These are phyloP conservation scores for Aphidoletes aphidimyza DNA, from an alignment of 2,888 invertebrate genomes.

Conservation along the genomic window DNA sequence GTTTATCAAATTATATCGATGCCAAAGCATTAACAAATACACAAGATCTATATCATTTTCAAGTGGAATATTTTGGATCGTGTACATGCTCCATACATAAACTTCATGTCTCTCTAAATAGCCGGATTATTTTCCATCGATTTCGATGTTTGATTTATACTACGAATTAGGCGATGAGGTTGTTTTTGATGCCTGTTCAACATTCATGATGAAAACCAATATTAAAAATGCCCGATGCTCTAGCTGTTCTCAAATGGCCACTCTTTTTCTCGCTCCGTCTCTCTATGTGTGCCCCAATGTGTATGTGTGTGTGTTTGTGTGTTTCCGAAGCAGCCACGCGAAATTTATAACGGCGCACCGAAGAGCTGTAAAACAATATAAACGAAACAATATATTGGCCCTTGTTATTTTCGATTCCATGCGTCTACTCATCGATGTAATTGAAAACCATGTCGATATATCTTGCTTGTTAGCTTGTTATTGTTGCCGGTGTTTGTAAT, in stretches of 20 bases:
- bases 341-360: too few species aligned
- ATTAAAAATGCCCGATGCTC: not conserved
- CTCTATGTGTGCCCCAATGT: too few species aligned
- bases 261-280: too few species aligned
- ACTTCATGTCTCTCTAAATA: not conserved
- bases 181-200: not conserved
- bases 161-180: slow-evolving; percentile 13
- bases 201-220: slow-evolving; percentile 20
- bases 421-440: slow-evolving; percentile 26
- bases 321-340: too few species aligned
- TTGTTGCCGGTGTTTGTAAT: slow-evolving; percentile 30
- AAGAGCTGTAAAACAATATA: not conserved
- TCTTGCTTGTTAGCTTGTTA: slow-evolving; percentile 31
- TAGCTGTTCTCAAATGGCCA: not conserved
- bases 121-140: slow-evolving; percentile 5
- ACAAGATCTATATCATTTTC: not conserved
- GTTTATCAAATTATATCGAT: not conserved
- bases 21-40: not conserved
- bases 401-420: slow-evolving; percentile 30
- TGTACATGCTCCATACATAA: not conserved
- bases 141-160: slow-evolving; percentile 3
- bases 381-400: slow-evolving; percentile 4
- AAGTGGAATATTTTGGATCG: not conserved
- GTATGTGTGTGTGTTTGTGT: not conserved
- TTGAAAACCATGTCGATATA: slow-evolving; percentile 36